Evolutionary conservation across 2,888 invertebrate species (phyloP).

Genomic region (Deilephila porcellus): DNA sequence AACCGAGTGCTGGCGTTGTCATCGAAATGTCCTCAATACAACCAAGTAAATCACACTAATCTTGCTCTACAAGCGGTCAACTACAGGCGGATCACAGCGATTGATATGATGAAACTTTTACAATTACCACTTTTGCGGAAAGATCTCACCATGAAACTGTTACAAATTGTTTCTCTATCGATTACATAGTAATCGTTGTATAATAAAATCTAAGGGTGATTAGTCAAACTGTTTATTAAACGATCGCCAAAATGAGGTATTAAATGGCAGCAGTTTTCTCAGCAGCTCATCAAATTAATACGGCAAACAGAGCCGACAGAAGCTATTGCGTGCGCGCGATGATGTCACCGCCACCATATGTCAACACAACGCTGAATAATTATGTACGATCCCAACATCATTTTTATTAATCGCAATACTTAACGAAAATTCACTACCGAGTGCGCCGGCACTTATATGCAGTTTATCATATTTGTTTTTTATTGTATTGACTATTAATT

Average conservation of each 20-base stretch:
- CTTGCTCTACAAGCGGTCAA: slow-evolving; percentile 37
- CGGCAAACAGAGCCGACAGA: slow-evolving; percentile 52
- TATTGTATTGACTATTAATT: not conserved
- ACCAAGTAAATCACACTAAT: slow-evolving; percentile 48
- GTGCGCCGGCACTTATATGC: not conserved
- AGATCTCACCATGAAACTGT: not conserved
- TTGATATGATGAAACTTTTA: not conserved
- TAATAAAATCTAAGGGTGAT: not conserved
- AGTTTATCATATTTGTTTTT: not conserved
- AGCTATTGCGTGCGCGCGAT: slow-evolving; percentile 47
- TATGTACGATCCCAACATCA: slow-evolving; percentile 45
- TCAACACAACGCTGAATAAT: slow-evolving; percentile 53
- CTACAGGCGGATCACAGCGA: slow-evolving; percentile 17
- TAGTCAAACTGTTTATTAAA: slow-evolving; percentile 43
- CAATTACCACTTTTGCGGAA: not conserved
- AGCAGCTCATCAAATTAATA: slow-evolving; percentile 60
- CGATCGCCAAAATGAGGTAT: slow-evolving; percentile 47
- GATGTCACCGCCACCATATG: slow-evolving; percentile 66
- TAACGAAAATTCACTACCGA: slow-evolving; percentile 1
- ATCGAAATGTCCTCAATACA: slow-evolving; percentile 61
- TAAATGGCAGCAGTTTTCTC: slow-evolving; percentile 49
- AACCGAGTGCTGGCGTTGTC: slow-evolving; percentile 65
- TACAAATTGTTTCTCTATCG: not conserved
- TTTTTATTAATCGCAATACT: slow-evolving; percentile 31
- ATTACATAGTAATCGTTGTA: not conserved